Base-by-base conservation (phyloP, 2,888 invertebrate genomes). In the Scrobipalpa costella region DNA sequence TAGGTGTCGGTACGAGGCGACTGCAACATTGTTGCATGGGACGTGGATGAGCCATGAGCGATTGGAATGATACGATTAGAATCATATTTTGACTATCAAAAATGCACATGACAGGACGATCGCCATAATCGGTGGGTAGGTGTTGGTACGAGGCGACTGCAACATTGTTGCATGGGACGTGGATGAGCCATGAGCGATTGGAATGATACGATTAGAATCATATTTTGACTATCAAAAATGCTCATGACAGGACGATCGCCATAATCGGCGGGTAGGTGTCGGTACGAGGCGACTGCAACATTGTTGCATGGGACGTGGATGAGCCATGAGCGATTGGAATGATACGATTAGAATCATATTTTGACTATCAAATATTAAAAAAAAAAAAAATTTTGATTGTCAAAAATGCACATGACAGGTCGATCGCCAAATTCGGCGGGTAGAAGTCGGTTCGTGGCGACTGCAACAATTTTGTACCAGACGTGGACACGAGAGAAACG, bases 391-490 rank as follows among this genome's bases (percentile, higher is more conserved):
- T n/a, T n/a, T n/a, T n/a, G n/a, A n/a, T n/a, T n/a, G n/a, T n/a
- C n/a, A 33, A 65, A 64, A 65, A 63, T 55, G 63, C 73, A 72
- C 73, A 74, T 75, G 74, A 71, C 80, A 82, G 79, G 78, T 76
- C 74, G 68, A 67, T 57, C 67, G 65, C 82, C 83, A 71, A 78
- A 76, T 75, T 76, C 67, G 74, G 72, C 60, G 68, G 72, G 67
- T 66, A 71, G 69, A 70, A 68, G 74, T 69, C 69, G 67, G 15
- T 27, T 7, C 57, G 59, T 13, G 47, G 34, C 44, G 61, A 55
- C 27, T 65, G 80, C 81, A 78, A 84, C 84, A 75, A 64, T 73
- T 83, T 83, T 82, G 84, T 82, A 70, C 8, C 6, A n/a, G 7
- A 21, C 21, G 50, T 50, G 50, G 50, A 50, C n/a, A n/a, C n/a